Conservation (phyloP, 2,888 invertebrate genomes). For the Papilio gigon region DNA sequence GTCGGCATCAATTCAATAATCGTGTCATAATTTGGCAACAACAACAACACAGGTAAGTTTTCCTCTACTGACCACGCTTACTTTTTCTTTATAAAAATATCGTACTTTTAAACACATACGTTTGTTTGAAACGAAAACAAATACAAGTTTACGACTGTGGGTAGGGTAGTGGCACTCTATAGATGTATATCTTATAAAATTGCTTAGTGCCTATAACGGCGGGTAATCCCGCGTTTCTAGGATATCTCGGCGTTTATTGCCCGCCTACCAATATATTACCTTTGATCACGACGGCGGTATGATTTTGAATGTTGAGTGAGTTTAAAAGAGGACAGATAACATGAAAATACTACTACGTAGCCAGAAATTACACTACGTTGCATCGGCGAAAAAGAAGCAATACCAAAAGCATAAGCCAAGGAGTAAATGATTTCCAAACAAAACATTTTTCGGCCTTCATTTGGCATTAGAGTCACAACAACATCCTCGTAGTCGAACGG, state of each 20-base stretch:
- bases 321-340: not conserved
- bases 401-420: too few species aligned
- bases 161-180: not conserved
- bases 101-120: not conserved
- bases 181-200: constrained; percentile 15
- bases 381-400: too few species aligned
- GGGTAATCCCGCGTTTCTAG: constrained; percentile 16
- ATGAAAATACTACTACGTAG: too few species aligned
- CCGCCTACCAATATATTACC: not conserved
- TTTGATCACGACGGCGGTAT: not conserved
- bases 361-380: too few species aligned
- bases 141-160: not conserved
- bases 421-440: too few species aligned
- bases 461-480: too few species aligned
- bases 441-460: too few species aligned
- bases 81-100: not conserved
- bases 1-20: not conserved
- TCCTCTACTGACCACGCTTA: not conserved
- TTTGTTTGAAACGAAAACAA: not conserved
- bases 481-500: too few species aligned
- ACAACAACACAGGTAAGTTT: not conserved
- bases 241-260: constrained; percentile 8
- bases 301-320: not conserved
- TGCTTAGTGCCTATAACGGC: constrained; percentile 22
- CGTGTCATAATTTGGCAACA: not conserved